phyloP scores from a whole-genome alignment of 2,113 vertebrate genomes.

The Antechinus flavipes region DNA sequence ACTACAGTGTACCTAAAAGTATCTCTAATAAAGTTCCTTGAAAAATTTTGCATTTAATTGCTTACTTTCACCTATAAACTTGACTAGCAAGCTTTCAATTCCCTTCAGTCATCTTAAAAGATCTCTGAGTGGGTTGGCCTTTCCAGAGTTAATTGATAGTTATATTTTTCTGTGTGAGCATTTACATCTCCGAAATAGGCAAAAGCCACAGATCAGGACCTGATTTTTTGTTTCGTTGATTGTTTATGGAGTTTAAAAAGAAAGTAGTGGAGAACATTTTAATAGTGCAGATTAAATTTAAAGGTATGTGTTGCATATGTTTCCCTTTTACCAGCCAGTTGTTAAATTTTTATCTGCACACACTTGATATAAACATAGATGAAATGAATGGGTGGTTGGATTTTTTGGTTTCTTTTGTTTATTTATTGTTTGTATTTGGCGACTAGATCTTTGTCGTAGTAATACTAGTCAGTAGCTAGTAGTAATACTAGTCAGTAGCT shows the following conservation, averaged over 20 bases:
- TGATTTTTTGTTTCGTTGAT: not conserved
- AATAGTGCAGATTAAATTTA: not conserved
- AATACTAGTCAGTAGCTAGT: not conserved
- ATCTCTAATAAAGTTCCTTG: not conserved
- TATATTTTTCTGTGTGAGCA: not conserved
- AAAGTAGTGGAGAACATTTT: not conserved
- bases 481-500: not conserved
- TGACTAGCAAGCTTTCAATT: not conserved
- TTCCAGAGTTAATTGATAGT: not conserved
- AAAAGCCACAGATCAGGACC: not conserved
- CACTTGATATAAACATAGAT: not conserved
- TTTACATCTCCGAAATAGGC: not conserved
- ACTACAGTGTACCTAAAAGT: not conserved
- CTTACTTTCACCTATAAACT: not conserved
- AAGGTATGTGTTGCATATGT: not conserved
- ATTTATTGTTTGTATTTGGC: not conserved
- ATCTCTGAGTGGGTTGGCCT: not conserved
- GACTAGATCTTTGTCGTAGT: not conserved
- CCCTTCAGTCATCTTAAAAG: not conserved
- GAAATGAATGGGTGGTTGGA: not conserved
- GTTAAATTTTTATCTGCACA: not conserved
- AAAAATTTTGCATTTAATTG: not conserved
- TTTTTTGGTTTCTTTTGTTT: not conserved
- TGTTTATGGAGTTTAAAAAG: not conserved
- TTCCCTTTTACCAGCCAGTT: not conserved